phyloP scores from a whole-genome alignment of 2,113 vertebrate genomes.

The Ciconia maguari region DNA sequence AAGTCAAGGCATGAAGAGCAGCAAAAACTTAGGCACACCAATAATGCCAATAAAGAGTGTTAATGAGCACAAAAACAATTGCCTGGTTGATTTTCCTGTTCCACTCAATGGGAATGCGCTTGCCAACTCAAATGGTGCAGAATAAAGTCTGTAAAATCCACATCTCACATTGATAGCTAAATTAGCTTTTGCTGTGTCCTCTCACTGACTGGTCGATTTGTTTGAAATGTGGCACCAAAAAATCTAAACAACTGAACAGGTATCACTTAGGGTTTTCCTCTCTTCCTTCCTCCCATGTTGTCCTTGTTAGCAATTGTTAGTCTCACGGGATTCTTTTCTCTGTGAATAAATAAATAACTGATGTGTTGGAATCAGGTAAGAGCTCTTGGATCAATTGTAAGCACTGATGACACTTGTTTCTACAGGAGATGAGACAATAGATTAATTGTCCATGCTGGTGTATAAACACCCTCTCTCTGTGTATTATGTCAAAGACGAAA shows the following conservation, averaged over 20 bases:
- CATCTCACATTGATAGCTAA: not conserved
- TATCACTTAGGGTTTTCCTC: not conserved
- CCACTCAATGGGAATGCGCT: not conserved
- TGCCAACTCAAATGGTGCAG: not conserved
- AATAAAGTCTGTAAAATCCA: not conserved
- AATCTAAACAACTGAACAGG: not conserved
- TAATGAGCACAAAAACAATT: not conserved
- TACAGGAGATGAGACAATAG: conserved; percentile 15
- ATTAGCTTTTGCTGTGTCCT: not conserved
- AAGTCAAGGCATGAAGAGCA: not conserved
- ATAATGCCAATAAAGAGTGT: not conserved
- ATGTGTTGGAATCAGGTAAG: conserved; percentile 44
- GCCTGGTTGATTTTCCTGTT: not conserved
- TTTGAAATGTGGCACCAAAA: not conserved
- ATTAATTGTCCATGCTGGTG: conserved; percentile 27
- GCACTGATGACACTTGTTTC: conserved; percentile 49
- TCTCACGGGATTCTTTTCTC: not conserved
- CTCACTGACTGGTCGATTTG: not conserved
- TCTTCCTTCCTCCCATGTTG: not conserved
- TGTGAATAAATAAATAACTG: conserved; percentile 45
- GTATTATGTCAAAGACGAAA: conserved; percentile 43
- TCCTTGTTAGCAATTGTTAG: conserved; percentile 7
- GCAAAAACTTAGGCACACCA: not conserved
- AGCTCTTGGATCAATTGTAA: conserved; percentile 34
- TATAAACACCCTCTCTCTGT: conserved; percentile 42